Percentiles rank a stretch among this genome's conserved stretches.
These are phyloP conservation scores for Scaptodrosophila lebanonensis DNA, from an alignment of 1,140 invertebrate genomes.

Conservation along the genomic window DNA sequence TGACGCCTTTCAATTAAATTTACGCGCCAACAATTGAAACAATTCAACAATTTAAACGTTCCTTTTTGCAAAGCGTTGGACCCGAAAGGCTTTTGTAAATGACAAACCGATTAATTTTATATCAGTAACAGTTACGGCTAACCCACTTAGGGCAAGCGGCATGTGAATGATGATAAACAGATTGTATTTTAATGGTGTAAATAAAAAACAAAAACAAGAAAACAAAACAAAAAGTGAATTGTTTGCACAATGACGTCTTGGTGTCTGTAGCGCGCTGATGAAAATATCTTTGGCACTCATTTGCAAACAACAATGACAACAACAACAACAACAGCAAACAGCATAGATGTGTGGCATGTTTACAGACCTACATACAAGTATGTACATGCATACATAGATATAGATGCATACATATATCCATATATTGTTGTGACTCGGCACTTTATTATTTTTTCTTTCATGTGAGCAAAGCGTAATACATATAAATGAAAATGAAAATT, in stretches of 20 bases:
- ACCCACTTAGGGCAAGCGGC: no score
- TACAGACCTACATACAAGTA: no score
- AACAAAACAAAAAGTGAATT: conserved; percentile 21
- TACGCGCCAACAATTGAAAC: no score
- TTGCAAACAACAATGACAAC: conserved; percentile 48
- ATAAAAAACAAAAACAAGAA: conserved; percentile 21
- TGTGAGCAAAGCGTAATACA: conserved; percentile 47
- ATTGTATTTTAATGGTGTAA: conserved; percentile 37
- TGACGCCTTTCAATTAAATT: no score
- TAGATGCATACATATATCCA: no score
- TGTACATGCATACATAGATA: no score
- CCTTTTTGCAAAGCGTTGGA: no score
- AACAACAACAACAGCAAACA: conserved; percentile 37
- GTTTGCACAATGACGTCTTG: conserved; percentile 47
- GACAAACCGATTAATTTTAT: no score
- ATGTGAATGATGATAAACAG: background rate
- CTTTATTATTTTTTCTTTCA: conserved; percentile 45
- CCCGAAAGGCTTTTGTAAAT: no score
- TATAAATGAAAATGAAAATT: conserved; percentile 26
- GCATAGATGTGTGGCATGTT: no score
- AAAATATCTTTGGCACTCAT: conserved; percentile 21
- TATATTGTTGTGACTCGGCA: conserved; percentile 64
- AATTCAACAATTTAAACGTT: no score
- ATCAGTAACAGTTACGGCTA: no score
- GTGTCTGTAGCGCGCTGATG: conserved; percentile 1